phyloP scores from a whole-genome alignment of 1,140 invertebrate species.

The Caenorhabditis briggsae region DNA sequence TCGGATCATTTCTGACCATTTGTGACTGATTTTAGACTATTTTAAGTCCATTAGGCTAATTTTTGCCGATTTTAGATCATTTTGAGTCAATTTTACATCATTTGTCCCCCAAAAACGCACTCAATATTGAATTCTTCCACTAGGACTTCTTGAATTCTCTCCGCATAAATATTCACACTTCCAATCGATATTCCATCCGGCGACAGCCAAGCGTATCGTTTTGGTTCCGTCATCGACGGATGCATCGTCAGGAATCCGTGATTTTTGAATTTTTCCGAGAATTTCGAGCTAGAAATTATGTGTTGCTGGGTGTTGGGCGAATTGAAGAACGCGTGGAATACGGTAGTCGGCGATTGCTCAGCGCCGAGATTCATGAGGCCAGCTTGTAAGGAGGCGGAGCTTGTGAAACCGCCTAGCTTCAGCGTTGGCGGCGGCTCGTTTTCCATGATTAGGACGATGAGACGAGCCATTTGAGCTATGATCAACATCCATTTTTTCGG shows the following conservation, averaged over 20 bases:
- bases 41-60: no score
- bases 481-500: conserved; percentile 40
- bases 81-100: conserved; percentile 8
- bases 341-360: neutral
- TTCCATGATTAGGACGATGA: neutral
- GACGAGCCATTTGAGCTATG: conserved; percentile 37
- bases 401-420: conserved; percentile 28
- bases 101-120: neutral
- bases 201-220: conserved; percentile 43
- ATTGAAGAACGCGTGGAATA: neutral
- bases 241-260: conserved; percentile 30
- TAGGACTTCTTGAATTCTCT: conserved; percentile 12
- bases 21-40: no score
- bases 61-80: neutral
- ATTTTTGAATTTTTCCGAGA: conserved; percentile 49
- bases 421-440: neutral
- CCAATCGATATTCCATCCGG: conserved; percentile 46
- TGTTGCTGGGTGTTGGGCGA: neutral
- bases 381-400: conserved; percentile 20
- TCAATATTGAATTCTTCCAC: conserved; percentile 44
- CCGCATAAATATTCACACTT: conserved; percentile 24
- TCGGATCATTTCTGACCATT: no score
- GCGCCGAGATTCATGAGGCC: neutral
- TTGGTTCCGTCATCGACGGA: conserved; percentile 7
- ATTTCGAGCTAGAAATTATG: conserved; percentile 8